Evolutionary conservation across 1,140 invertebrate species (phyloP).

Genomic region (Cotesia glomerata): DNA sequence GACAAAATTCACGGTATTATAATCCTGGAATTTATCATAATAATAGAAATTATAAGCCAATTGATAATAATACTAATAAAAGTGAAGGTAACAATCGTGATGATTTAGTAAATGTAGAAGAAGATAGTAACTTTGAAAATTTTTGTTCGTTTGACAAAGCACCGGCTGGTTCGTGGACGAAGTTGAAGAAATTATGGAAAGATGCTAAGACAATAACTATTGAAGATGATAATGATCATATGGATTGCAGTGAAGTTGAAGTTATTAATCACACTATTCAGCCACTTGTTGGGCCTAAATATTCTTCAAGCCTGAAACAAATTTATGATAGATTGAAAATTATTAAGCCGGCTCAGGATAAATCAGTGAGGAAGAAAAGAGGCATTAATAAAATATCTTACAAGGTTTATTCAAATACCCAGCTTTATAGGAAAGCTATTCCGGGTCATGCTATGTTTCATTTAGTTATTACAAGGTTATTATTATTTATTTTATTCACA

Average conservation of each 20-base stretch:
- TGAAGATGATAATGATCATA: slow-evolving; percentile 53
- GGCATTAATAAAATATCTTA: slow-evolving; percentile 54
- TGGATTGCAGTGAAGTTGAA: slow-evolving; percentile 48
- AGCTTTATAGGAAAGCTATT: slow-evolving; percentile 50
- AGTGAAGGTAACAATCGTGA: background rate
- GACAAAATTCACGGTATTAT: background rate
- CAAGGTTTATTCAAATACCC: slow-evolving; percentile 52
- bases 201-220: slow-evolving; percentile 60
- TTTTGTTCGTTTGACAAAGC: slow-evolving; percentile 44
- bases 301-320: slow-evolving; percentile 44
- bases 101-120: background rate
- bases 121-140: slow-evolving; percentile 33
- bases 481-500: slow-evolving; percentile 7
- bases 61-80: no score
- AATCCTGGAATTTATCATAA: background rate
- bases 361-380: slow-evolving; percentile 48
- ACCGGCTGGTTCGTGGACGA: slow-evolving; percentile 48
- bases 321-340: slow-evolving; percentile 54
- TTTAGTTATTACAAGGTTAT: slow-evolving; percentile 53
- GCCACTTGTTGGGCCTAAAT: slow-evolving; percentile 46
- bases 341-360: slow-evolving; percentile 54
- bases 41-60: no score
- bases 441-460: slow-evolving; percentile 54
- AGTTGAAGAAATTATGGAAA: slow-evolving; percentile 56
- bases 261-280: slow-evolving; percentile 46